Percentiles rank a stretch among this genome's conserved stretches.
Evolutionary conservation across 1,140 invertebrate species (phyloP).

Genomic region (Drosophila mayri): DNA sequence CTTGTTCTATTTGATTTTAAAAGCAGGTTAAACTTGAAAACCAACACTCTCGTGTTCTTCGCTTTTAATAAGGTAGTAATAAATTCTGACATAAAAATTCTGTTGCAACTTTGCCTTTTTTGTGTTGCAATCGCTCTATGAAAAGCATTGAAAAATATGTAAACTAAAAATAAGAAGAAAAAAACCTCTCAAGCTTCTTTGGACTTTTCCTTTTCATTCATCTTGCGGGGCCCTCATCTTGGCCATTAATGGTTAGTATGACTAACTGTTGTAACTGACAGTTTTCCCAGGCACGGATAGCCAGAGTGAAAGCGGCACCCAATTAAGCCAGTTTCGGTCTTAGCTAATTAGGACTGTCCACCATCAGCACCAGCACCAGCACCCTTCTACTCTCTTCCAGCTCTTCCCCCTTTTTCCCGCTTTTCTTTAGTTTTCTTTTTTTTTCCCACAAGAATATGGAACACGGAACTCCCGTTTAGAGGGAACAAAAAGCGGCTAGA

Average conservation of each 20-base stretch:
- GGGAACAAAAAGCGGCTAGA: conserved; percentile 22
- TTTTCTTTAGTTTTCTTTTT: conserved; percentile 19
- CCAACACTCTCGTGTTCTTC: background rate
- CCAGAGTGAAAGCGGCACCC: conserved; percentile 42
- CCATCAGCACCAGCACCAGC: background rate
- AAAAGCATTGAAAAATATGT: conserved; percentile 5
- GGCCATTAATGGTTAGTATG: conserved; percentile 32
- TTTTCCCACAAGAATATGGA: conserved; percentile 50
- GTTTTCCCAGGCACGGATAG: conserved; percentile 38
- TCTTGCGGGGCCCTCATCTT: conserved; percentile 18
- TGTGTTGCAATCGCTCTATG: background rate
- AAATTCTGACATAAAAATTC: background rate
- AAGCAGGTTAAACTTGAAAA: conserved; percentile 10
- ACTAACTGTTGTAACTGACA: conserved; percentile 39
- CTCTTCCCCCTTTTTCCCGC: background rate
- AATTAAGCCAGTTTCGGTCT: conserved; percentile 59
- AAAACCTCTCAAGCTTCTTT: conserved; percentile 13
- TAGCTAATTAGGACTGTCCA: conserved; percentile 54
- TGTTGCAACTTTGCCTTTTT: conserved; percentile 7
- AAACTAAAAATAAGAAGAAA: background rate
- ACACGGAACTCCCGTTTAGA: conserved; percentile 30
- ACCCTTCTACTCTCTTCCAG: background rate
- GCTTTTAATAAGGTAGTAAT: conserved; percentile 5
- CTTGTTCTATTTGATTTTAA: background rate
- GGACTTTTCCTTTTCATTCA: conserved; percentile 25